These are phyloP conservation scores for Drosophila tani DNA, from an alignment of 1,140 invertebrate genomes.

Conservation along the genomic window DNA sequence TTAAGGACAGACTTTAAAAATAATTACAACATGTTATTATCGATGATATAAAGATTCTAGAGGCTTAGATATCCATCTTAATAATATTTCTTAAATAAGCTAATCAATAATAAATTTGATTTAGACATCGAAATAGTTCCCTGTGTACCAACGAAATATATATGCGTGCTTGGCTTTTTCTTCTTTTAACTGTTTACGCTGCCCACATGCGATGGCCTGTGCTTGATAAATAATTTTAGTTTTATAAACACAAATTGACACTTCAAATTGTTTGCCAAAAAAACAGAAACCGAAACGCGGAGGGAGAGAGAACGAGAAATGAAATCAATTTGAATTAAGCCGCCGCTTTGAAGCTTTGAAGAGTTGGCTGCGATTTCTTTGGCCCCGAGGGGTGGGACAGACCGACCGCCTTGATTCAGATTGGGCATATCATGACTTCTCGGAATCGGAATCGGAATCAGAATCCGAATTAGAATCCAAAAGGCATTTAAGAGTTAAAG, in stretches of 20 bases:
- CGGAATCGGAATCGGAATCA: slow-evolving; percentile 41
- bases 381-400: slow-evolving; percentile 29
- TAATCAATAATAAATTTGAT: no score
- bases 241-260: slow-evolving; percentile 83
- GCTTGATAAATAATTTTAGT: slow-evolving; percentile 79
- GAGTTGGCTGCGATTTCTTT: slow-evolving; percentile 46
- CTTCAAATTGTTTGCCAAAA: slow-evolving; percentile 79
- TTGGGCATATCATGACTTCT: slow-evolving; percentile 71
- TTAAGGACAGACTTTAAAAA: no score
- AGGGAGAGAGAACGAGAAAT: slow-evolving; percentile 25
- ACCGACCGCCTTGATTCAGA: slow-evolving; percentile 25
- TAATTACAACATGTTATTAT: no score
- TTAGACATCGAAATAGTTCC: not conserved
- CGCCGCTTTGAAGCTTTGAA: slow-evolving; percentile 41
- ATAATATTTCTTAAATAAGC: no score
- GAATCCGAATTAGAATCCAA: slow-evolving; percentile 28
- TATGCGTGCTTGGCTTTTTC: slow-evolving; percentile 26
- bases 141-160: slow-evolving; percentile 19
- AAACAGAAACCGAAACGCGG: not conserved
- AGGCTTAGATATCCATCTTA: no score
- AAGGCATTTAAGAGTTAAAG: slow-evolving; percentile 44
- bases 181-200: slow-evolving; percentile 72
- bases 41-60: no score
- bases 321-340: slow-evolving; percentile 80
- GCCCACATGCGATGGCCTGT: slow-evolving; percentile 69